Percentiles rank a stretch among this genome's conserved stretches.
Conservation (phyloP, 1,140 invertebrate species). For the Temnothorax longispinosus region DNA sequence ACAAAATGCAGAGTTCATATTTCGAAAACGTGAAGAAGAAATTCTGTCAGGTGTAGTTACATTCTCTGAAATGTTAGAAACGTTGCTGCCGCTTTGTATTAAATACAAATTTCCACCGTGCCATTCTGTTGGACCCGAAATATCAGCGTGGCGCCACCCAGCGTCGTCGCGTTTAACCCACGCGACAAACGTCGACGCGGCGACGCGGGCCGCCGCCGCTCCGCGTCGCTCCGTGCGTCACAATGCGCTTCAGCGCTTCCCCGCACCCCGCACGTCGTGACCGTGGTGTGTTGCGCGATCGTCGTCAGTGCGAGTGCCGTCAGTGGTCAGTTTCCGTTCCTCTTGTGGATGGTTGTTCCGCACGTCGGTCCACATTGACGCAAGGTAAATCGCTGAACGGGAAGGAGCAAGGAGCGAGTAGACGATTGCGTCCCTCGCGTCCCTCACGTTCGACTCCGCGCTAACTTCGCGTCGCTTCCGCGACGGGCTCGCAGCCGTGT, state of each 20-base stretch:
- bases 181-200: too few relatives aligned
- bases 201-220: neutral
- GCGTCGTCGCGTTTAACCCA: neutral
- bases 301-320: neutral
- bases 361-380: constrained; percentile 21
- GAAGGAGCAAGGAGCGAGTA: neutral
- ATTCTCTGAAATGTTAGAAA: too few relatives aligned
- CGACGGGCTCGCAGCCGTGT: neutral
- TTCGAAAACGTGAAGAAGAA: too few relatives aligned
- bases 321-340: neutral
- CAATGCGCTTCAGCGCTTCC: constrained; percentile 4
- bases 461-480: neutral
- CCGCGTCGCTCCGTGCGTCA: constrained; percentile 3
- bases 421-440: too few relatives aligned
- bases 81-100: too few relatives aligned
- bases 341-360: neutral
- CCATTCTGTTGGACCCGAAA: too few relatives aligned
- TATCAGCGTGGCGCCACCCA: neutral
- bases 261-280: constrained; percentile 12
- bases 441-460: neutral
- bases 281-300: neutral
- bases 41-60: too few relatives aligned
- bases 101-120: too few relatives aligned
- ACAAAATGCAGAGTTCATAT: too few relatives aligned
- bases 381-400: constrained; percentile 35